Evolutionary conservation across 1,140 invertebrate genomes (phyloP).

Genomic region (Probaryconus sp.): DNA sequence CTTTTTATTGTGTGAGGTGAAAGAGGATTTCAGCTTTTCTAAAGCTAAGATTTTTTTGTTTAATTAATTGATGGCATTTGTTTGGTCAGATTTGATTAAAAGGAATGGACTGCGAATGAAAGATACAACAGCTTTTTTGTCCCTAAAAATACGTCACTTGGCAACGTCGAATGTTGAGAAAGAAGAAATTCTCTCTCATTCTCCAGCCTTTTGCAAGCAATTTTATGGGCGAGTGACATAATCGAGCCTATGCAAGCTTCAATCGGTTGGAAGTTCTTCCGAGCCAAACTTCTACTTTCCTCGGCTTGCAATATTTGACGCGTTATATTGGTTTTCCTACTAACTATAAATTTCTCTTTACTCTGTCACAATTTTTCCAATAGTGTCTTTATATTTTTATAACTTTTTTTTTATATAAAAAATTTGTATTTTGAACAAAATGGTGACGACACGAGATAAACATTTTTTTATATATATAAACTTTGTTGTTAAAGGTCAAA

Average conservation of each 20-base stretch:
- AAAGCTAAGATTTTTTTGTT: too few relatives aligned
- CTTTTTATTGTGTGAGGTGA: too few relatives aligned
- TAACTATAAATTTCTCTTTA: constrained; percentile 33
- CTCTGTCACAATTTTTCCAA: constrained; percentile 23
- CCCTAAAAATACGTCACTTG: constrained; percentile 15
- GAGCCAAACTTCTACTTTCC: constrained; percentile 28
- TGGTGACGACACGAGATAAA: too few relatives aligned
- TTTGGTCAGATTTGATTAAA: constrained; percentile 26
- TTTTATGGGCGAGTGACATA: constrained; percentile 49
- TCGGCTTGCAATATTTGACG: constrained; percentile 36
- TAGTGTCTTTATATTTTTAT: constrained; percentile 14
- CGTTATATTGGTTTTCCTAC: constrained; percentile 36
- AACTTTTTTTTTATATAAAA: neutral
- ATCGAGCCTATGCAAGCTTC: constrained; percentile 45
- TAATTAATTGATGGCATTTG: constrained; percentile 26
- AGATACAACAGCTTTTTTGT: constrained; percentile 5
- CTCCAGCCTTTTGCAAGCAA: constrained; percentile 27
- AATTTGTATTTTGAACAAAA: neutral
- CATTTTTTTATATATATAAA: too few relatives aligned
- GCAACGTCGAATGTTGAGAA: constrained; percentile 1
- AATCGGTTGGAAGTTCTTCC: constrained; percentile 45
- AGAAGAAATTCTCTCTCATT: constrained; percentile 1
- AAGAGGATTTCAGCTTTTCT: too few relatives aligned
- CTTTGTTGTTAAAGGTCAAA: too few relatives aligned
- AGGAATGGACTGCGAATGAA: constrained; percentile 20